phyloP scores from a whole-genome alignment of 2,113 vertebrate species.

The Megaceryle torquata region DNA sequence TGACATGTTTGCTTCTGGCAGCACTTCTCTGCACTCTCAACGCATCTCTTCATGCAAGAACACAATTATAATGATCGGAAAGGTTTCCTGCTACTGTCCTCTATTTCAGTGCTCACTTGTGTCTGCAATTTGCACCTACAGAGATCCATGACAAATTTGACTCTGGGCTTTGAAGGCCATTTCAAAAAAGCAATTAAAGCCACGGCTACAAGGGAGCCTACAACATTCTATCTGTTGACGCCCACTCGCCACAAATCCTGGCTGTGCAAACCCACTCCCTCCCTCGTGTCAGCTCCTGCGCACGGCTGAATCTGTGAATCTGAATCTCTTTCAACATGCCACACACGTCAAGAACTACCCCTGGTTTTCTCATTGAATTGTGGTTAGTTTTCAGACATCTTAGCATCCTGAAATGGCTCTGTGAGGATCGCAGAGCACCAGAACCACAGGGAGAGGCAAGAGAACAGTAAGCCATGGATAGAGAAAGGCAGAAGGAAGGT shows the following conservation, averaged over 20 bases:
- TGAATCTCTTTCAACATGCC: neutral
- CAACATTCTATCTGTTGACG: accelerated
- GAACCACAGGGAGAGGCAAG: neutral
- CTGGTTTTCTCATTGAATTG: neutral
- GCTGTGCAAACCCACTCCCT: neutral
- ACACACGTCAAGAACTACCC: neutral
- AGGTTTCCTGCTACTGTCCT: neutral
- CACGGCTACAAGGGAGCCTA: neutral
- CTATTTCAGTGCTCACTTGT: neutral
- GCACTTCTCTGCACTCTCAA: conserved; percentile 16
- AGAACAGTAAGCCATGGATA: neutral
- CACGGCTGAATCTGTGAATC: neutral
- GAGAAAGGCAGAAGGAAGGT: neutral
- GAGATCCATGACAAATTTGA: neutral
- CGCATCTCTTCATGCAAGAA: neutral
- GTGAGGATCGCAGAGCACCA: neutral
- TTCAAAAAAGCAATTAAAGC: neutral
- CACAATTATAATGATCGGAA: neutral
- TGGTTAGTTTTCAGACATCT: neutral
- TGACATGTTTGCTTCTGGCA: conserved; percentile 37
- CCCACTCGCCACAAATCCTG: neutral
- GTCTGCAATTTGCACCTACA: neutral
- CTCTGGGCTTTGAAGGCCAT: neutral
- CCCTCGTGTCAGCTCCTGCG: neutral
- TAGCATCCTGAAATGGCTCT: neutral